These are phyloP conservation scores for Zaprionus lineosus DNA, from an alignment of 2,888 invertebrate species.

Conservation along the genomic window DNA sequence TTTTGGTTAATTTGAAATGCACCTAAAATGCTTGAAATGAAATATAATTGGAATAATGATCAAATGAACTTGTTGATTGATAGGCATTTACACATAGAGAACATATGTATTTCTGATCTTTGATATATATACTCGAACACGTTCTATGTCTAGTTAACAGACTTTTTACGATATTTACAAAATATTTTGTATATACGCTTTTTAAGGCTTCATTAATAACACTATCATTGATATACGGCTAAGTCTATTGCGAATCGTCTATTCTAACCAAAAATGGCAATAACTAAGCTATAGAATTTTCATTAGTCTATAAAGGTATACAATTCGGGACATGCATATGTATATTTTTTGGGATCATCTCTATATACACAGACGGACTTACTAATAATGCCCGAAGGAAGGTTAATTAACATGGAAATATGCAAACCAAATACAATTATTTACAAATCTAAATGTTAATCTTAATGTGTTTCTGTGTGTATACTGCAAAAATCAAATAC, in stretches of 20 bases:
- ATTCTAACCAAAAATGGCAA: constrained; percentile 59
- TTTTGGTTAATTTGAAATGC: constrained; percentile 37
- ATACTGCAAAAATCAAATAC: constrained; percentile 33
- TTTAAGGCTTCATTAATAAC: constrained; percentile 66
- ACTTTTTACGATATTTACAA: constrained; percentile 75
- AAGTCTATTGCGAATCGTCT: constrained; percentile 32
- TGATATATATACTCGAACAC: constrained; percentile 27
- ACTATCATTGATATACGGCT: constrained; percentile 24
- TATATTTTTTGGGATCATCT: constrained; percentile 67
- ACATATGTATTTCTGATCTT: constrained; percentile 31
- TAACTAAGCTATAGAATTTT: constrained; percentile 68
- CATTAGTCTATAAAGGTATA: constrained; percentile 50
- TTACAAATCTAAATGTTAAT: constrained; percentile 77
- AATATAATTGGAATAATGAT: no score
- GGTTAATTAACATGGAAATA: constrained; percentile 50
- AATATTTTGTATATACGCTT: constrained; percentile 78
- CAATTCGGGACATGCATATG: constrained; percentile 21
- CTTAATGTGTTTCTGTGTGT: constrained; percentile 63
- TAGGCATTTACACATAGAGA: constrained; percentile 41
- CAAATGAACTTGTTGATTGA: constrained; percentile 49
- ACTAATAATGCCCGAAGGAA: constrained; percentile 23
- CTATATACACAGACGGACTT: constrained; percentile 40
- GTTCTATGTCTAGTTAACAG: constrained; percentile 62
- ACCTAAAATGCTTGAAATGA: not conserved
- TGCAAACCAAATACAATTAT: constrained; percentile 52